Percentiles rank a stretch among this genome's conserved stretches.
Evolutionary conservation across 1,140 invertebrate genomes (phyloP).

Genomic region (Drosophila pallidifrons): DNA sequence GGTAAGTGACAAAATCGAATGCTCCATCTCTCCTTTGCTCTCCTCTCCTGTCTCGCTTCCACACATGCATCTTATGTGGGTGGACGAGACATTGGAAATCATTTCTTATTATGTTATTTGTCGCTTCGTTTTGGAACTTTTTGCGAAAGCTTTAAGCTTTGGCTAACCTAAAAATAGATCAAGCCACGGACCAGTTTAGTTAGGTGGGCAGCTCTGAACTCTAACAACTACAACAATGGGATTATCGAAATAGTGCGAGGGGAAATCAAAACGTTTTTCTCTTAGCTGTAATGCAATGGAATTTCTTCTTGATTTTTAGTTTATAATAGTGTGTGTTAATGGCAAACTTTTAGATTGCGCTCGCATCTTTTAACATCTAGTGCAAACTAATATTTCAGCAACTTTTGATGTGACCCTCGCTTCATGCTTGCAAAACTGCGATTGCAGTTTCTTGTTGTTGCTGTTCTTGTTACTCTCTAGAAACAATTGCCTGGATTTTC

Average conservation of each 20-base stretch:
- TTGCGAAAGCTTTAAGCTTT: conserved; percentile 40
- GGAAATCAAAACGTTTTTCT: background rate
- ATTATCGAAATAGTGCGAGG: conserved; percentile 39
- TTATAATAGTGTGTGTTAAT: no score
- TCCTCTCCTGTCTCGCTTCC: background rate
- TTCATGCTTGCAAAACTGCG: conserved; percentile 35
- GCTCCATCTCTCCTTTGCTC: background rate
- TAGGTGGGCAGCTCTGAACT: conserved; percentile 37
- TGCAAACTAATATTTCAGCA: background rate
- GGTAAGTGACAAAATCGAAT: conserved; percentile 44
- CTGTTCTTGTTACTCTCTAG: conserved; percentile 29
- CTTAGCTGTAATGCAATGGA: no score
- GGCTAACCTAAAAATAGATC: conserved; percentile 50
- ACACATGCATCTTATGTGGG: conserved; percentile 14
- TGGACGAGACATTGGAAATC: conserved; percentile 35
- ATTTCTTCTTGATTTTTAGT: no score
- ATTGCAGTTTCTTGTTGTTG: conserved; percentile 29
- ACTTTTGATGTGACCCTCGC: background rate
- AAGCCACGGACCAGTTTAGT: conserved; percentile 49
- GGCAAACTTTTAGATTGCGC: no score
- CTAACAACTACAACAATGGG: conserved; percentile 24
- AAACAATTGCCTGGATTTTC: conserved; percentile 50
- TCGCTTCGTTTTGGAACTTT: conserved; percentile 27
- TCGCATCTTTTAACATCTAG: no score
- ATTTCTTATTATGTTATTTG: conserved; percentile 23